A percentile compares a stretch with the other conserved stretches of the same genome.
These are phyloP conservation scores for Characodon lateralis DNA, from an alignment of 2,797 vertebrate species.

Conservation along the genomic window DNA sequence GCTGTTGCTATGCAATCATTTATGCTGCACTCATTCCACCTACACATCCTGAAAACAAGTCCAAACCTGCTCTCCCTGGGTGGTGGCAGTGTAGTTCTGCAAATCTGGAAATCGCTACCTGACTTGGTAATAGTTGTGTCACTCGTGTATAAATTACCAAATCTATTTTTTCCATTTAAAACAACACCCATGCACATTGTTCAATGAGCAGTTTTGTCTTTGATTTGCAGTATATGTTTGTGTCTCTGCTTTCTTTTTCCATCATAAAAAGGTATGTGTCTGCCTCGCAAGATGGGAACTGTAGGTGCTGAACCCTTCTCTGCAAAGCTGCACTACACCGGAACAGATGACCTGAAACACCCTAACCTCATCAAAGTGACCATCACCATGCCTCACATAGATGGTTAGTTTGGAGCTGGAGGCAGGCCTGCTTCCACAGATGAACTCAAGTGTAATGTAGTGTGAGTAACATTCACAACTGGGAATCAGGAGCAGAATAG, in stretches of 20 bases:
- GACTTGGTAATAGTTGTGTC: slow-evolving; percentile 5
- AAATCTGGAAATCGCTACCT: slow-evolving; percentile 29
- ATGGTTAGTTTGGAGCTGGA: slow-evolving; percentile 81
- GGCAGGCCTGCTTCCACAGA: slow-evolving; percentile 48
- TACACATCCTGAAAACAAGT: slow-evolving; percentile 46
- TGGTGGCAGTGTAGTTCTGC: slow-evolving; percentile 30
- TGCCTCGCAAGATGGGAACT: slow-evolving; percentile 85
- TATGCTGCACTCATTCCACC: slow-evolving; percentile 30
- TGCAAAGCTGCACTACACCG: slow-evolving; percentile 91
- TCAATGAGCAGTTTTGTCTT: not conserved
- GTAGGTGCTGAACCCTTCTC: slow-evolving; percentile 96
- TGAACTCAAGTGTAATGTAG: slow-evolving; percentile 57
- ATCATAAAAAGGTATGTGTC: slow-evolving; percentile 86
- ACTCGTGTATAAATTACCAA: not conserved
- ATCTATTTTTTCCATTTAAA: slow-evolving; percentile 8
- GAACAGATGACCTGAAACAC: slow-evolving; percentile 86
- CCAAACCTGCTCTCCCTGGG: slow-evolving; percentile 16
- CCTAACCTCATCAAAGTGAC: slow-evolving; percentile 93
- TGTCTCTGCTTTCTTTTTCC: slow-evolving; percentile 33
- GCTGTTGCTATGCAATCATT: slow-evolving; percentile 43
- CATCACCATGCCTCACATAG: slow-evolving; percentile 93
- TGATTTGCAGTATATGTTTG: not conserved
- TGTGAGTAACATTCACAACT: slow-evolving; percentile 64
- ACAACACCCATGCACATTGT: not conserved
- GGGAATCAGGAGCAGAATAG: slow-evolving; percentile 55